phyloP scores from a whole-genome alignment of 1,140 invertebrate species.

The Tetramorium alpestre region DNA sequence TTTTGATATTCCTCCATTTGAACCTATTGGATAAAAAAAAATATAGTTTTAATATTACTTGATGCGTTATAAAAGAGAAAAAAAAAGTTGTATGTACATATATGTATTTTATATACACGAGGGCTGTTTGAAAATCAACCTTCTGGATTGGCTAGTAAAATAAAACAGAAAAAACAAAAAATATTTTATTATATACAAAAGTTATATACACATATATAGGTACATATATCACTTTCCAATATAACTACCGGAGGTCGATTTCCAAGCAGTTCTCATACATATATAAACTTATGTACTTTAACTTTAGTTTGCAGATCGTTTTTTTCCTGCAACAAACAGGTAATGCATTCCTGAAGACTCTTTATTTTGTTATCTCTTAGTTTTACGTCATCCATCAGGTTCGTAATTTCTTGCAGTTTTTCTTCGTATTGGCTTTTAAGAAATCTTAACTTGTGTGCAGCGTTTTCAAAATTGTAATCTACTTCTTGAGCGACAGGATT shows the following conservation, averaged over 20 bases:
- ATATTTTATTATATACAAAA: no score
- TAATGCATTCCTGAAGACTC: slow-evolving; percentile 59
- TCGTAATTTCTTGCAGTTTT: slow-evolving; percentile 52
- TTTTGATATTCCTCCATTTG: slow-evolving; percentile 64
- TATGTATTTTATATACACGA: not conserved
- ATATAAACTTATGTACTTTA: slow-evolving; percentile 50
- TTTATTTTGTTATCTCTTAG: slow-evolving; percentile 64
- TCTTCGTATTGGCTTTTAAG: slow-evolving; percentile 36
- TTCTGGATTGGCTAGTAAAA: no score
- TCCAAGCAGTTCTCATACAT: not conserved
- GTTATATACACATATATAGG: no score
- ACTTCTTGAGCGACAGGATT: not conserved
- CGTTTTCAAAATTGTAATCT: slow-evolving; percentile 5
- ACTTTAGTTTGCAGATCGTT: slow-evolving; percentile 46
- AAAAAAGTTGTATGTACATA: not conserved
- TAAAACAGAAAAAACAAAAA: no score
- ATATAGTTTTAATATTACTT: not conserved
- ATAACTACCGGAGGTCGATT: no score
- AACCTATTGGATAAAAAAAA: slow-evolving; percentile 14
- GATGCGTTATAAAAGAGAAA: not conserved
- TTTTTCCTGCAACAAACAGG: slow-evolving; percentile 59
- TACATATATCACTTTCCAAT: no score
- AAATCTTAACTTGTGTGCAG: not conserved
- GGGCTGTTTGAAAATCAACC: no score
- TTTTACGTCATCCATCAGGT: slow-evolving; percentile 57